These are phyloP conservation scores for Odobenus rosmarus DNA, from an alignment of 2,113 vertebrate species.

Conservation along the genomic window DNA sequence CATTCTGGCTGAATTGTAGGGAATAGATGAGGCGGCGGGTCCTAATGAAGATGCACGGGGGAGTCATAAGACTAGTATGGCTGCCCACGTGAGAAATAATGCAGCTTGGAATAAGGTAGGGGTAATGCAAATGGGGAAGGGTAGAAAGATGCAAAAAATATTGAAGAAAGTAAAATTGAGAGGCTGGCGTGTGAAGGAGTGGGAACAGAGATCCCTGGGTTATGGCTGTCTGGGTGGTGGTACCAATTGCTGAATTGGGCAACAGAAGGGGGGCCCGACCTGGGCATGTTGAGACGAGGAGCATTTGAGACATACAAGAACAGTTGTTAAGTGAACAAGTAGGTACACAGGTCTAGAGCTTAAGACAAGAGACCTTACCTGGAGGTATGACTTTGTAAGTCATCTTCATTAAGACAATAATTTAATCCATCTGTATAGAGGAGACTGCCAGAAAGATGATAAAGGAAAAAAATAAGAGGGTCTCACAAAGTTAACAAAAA, in stretches of 20 bases:
- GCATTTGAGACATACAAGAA: neutral
- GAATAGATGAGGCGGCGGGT: neutral
- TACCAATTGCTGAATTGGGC: accelerated
- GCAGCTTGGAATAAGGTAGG: neutral
- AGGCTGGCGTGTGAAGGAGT: neutral
- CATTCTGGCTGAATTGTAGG: too few species aligned
- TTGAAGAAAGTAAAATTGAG: neutral
- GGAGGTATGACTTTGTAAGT: neutral
- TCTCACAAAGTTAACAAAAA: neutral
- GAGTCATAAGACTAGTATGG: neutral
- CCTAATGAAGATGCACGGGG: neutral
- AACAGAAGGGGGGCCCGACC: accelerated
- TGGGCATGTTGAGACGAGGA: too few species aligned
- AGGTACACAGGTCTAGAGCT: too few species aligned
- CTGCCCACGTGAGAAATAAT: too few species aligned
- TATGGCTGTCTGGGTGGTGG: neutral
- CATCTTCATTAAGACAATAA: neutral
- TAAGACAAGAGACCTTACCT: neutral
- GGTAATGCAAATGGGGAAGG: neutral
- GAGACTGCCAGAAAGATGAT: neutral
- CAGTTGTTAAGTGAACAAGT: neutral
- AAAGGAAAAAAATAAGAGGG: neutral
- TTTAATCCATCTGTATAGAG: neutral
- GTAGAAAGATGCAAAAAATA: neutral
- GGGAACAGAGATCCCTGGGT: neutral